phyloP scores from a whole-genome alignment of 2,113 vertebrate species.

The Trogon melanurus region DNA sequence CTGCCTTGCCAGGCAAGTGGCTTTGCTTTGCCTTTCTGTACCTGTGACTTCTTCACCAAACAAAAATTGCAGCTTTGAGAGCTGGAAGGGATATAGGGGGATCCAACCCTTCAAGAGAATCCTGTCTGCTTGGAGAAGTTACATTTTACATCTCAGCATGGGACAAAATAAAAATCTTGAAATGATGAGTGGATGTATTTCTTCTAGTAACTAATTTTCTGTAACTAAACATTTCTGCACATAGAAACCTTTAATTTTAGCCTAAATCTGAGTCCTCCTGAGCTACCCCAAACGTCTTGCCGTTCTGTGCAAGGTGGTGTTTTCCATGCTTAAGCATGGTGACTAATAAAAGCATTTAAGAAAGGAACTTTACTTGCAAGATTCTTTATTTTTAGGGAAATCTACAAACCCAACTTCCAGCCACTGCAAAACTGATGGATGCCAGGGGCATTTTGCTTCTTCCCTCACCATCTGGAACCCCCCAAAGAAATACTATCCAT shows the following conservation, averaged over 20 bases:
- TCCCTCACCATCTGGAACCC: neutral
- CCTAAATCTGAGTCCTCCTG: neutral
- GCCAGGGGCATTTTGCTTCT: neutral
- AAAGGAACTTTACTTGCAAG: neutral
- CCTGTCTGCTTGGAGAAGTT: neutral
- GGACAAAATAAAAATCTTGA: neutral
- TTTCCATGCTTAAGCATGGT: neutral
- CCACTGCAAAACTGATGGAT: neutral
- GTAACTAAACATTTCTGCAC: rapidly evolving
- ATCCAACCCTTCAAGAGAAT: neutral
- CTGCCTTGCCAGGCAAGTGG: neutral
- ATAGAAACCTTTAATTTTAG: neutral
- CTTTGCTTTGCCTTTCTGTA: neutral
- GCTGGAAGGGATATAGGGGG: neutral
- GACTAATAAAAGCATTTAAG: neutral
- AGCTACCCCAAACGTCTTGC: neutral
- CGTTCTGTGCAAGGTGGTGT: neutral
- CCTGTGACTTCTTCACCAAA: neutral
- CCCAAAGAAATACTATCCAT: neutral
- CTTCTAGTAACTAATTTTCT: neutral
- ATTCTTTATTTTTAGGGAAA: neutral
- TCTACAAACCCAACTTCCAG: neutral
- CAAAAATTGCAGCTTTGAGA: neutral
- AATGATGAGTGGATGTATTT: neutral
- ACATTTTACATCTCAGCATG: neutral